These are phyloP conservation scores for Dolomedes plantarius DNA, from an alignment of 2,888 invertebrate genomes.

Conservation along the genomic window DNA sequence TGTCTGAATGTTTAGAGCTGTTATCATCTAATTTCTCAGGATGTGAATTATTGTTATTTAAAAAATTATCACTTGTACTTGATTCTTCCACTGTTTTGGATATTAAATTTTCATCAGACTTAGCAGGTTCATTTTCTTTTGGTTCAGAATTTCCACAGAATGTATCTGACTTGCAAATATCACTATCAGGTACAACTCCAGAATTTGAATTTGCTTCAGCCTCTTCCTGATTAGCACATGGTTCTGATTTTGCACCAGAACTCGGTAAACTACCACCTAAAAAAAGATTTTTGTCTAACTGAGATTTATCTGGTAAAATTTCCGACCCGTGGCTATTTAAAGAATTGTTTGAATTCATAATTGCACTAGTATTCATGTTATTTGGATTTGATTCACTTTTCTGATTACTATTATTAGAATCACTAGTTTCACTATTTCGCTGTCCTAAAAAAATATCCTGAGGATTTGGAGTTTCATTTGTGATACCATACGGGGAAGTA, in stretches of 20 bases:
- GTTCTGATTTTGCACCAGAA: constrained; percentile 6
- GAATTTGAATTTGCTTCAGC: neutral
- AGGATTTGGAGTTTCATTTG: constrained; percentile 28
- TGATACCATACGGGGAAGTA: constrained; percentile 27
- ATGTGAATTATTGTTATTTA: neutral
- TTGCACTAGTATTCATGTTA: no score
- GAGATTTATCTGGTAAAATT: neutral
- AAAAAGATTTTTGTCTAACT: neutral
- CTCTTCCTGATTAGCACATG: neutral
- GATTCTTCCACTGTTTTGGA: no score
- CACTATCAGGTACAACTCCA: neutral
- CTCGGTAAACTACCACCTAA: neutral
- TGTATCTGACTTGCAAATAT: neutral
- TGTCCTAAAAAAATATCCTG: constrained; percentile 66
- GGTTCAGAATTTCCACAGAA: neutral
- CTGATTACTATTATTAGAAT: neutral
- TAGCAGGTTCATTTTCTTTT: neutral
- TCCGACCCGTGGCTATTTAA: neutral
- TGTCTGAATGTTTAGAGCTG: neutral
- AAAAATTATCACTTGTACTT: neutral
- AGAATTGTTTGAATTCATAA: neutral
- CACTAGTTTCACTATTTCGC: constrained; percentile 59
- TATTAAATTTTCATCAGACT: neutral
- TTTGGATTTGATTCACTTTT: neutral
- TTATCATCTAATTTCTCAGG: neutral